Base-by-base conservation (phyloP, 2,113 vertebrate genomes). In the Columba janthina region DNA sequence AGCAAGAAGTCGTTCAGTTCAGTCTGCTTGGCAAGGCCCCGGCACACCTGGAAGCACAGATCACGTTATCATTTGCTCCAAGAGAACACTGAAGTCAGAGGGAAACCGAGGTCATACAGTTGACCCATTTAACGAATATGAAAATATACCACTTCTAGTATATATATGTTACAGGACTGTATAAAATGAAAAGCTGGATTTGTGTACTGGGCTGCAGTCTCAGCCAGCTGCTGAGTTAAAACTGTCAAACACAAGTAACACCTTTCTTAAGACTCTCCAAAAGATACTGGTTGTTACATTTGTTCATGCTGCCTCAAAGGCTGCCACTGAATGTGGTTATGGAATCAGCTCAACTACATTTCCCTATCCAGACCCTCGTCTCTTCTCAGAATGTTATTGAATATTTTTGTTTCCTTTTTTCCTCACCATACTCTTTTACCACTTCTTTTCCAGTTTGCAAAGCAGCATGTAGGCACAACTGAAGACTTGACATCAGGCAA, bases 1-100 rank as follows among this genome's bases (percentile, higher is more conserved):
- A 99, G 98, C 58, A 99, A 98, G 97, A 99, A 99, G 98, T 99
- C 99, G 80, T 99, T 99, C 97, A 99, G 96, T 93, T 99, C 99
- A 8, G 99, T 99, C 98, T 99, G 99, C 94, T 99, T 99, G 97
- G 99, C 99, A 89, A 99, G 99, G 93, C 99, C 99, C 96, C 98
- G 98, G 98, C 99, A 99, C 66, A 99, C 99, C 99, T 99, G 96
- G 53, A 94, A 76, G 25, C 72, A 96, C 48, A 54, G 54, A 90
- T 65, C 64, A 77, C 0, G 32, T 54, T 91, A 92, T 70, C 29
- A 38, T 77, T 95, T 90, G 58, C 76, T 83, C 80, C 74, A 96
- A 54, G 71, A 84, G 50, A 93, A 53, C 28, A 56, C 25, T 71
- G 62, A 84, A 74, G 54, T 77, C 31, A 80, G 21, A 74, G 42